These are phyloP conservation scores for Sebastes nivosus DNA, from an alignment of 2,797 vertebrate species.

Conservation along the genomic window DNA sequence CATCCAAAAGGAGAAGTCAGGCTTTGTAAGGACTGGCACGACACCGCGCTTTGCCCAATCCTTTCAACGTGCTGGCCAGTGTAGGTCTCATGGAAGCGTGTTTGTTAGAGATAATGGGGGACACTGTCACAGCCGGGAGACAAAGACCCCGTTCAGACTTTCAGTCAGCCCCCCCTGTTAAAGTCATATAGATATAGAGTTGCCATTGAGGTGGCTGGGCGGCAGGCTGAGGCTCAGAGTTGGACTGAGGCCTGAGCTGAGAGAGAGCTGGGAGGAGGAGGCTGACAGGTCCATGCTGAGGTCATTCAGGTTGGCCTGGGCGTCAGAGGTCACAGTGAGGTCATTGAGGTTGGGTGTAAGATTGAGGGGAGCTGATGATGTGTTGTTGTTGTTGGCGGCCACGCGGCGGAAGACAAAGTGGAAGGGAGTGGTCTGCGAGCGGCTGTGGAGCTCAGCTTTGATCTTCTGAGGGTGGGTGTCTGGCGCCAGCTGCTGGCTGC, in stretches of 20 bases:
- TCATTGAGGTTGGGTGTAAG: constrained; percentile 28
- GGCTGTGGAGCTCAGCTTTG: constrained; percentile 93
- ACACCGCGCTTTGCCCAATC: background rate
- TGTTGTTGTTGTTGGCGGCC: constrained; percentile 63
- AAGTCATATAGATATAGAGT: constrained; percentile 50
- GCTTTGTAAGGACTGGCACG: constrained; percentile 23
- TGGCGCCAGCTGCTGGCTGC: constrained; percentile 91
- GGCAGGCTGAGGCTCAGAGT: constrained; percentile 73
- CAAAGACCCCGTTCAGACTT: constrained; percentile 1
- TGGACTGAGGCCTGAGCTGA: constrained; percentile 29
- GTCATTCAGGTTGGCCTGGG: constrained; percentile 31
- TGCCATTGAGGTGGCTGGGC: constrained; percentile 63
- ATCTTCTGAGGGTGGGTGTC: constrained; percentile 95
- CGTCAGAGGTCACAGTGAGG: constrained; percentile 23
- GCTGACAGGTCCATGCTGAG: background rate
- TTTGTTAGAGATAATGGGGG: background rate
- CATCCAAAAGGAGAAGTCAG: constrained; percentile 55
- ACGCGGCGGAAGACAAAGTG: constrained; percentile 90
- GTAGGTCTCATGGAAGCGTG: background rate
- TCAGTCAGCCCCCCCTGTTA: background rate
- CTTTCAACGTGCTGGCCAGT: background rate
- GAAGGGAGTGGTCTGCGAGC: constrained; percentile 84
- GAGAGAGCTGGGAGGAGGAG: background rate
- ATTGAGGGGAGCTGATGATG: background rate
- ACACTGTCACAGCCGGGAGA: background rate